Conservation (phyloP, 2,888 invertebrate species). For the Diarsia mendica region DNA sequence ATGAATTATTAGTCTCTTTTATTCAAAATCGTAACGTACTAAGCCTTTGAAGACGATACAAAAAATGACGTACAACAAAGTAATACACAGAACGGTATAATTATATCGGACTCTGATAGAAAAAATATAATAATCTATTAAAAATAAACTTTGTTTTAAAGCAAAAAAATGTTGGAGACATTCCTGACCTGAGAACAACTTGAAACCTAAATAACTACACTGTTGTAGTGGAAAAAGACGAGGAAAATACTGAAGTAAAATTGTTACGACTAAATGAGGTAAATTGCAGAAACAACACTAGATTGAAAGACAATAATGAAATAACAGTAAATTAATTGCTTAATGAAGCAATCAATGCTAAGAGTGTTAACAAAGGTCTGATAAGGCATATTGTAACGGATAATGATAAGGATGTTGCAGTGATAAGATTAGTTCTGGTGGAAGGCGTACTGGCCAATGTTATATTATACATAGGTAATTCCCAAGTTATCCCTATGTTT, state of each 20-base stretch:
- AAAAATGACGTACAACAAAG: background rate
- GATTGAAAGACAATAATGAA: conserved; percentile 26
- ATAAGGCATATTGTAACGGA: conserved; percentile 20
- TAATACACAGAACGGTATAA: no score
- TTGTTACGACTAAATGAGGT: conserved; percentile 9
- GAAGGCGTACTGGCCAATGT: background rate
- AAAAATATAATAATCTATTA: no score
- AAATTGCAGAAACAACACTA: conserved; percentile 16
- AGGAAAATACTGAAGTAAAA: background rate
- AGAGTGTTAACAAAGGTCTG: conserved; percentile 26
- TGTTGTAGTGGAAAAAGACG: background rate
- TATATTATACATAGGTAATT: background rate
- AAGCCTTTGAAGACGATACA: conserved; percentile 7
- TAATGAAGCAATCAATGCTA: conserved; percentile 32
- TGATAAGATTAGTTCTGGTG: conserved; percentile 30
- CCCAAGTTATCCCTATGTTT: background rate
- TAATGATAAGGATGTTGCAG: conserved; percentile 15
- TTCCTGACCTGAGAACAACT: background rate
- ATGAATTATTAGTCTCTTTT: background rate
- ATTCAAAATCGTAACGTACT: background rate
- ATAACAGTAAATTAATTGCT: conserved; percentile 18
- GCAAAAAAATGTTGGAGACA: no score
- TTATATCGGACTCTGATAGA: no score
- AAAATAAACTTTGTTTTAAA: no score
- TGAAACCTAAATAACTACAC: background rate